phyloP scores from a whole-genome alignment of 2,113 vertebrate genomes.

The Macquaria australasica region DNA sequence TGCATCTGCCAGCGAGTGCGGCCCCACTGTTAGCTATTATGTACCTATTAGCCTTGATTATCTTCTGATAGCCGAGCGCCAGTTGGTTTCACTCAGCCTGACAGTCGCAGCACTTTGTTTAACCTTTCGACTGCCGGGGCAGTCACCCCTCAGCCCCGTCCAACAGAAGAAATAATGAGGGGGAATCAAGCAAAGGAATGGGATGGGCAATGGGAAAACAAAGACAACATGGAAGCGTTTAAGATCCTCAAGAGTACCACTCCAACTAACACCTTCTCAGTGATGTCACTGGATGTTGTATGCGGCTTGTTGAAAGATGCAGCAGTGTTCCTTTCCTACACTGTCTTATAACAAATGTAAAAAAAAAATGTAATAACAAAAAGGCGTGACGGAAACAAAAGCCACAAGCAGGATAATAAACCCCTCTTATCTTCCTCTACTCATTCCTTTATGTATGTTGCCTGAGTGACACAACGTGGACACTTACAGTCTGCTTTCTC shows the following conservation, averaged over 20 bases:
- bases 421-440: constrained; percentile 70
- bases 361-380: constrained; percentile 28
- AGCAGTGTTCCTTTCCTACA: constrained; percentile 30
- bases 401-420: constrained; percentile 60
- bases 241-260: constrained; percentile 52
- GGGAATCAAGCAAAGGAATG: constrained; percentile 72
- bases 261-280: constrained; percentile 28
- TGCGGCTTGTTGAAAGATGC: constrained; percentile 27
- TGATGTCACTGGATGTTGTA: constrained; percentile 34
- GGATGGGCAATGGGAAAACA: constrained; percentile 81
- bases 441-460: constrained; percentile 75
- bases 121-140: constrained; percentile 92
- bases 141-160: constrained; percentile 83
- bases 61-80: constrained; percentile 92
- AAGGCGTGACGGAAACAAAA: constrained; percentile 34
- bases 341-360: constrained; percentile 43
- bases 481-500: constrained; percentile 74
- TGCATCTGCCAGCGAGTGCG: constrained; percentile 91
- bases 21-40: constrained; percentile 95
- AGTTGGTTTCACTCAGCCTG: constrained; percentile 98
- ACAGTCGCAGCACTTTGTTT: constrained; percentile 95
- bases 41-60: constrained; percentile 99
- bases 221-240: constrained; percentile 69
- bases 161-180: constrained; percentile 86
- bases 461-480: constrained; percentile 76